These are phyloP conservation scores for Macropis europaea DNA, from an alignment of 2,888 invertebrate species.

Conservation along the genomic window DNA sequence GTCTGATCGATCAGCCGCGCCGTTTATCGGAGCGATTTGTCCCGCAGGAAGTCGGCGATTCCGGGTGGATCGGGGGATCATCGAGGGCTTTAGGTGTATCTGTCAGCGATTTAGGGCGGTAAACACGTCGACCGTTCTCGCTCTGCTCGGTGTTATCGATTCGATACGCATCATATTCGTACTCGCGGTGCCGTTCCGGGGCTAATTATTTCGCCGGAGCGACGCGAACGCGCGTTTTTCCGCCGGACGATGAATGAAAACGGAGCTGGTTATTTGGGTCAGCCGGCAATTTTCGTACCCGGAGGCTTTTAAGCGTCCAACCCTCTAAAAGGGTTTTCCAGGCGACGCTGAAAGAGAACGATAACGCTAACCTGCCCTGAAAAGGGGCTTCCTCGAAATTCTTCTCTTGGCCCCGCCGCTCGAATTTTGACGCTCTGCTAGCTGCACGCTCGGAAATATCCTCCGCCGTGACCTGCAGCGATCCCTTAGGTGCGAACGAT, in stretches of 20 bases:
- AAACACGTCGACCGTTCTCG: slow-evolving; percentile 33
- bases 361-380: slow-evolving; percentile 33
- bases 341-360: slow-evolving; percentile 5
- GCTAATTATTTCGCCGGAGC: slow-evolving; percentile 47
- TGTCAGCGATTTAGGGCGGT: slow-evolving; percentile 14
- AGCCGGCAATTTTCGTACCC: slow-evolving; percentile 58
- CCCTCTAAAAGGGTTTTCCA: slow-evolving; percentile 37
- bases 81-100: not conserved
- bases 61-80: not conserved
- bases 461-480: too few species aligned
- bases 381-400: slow-evolving; percentile 1
- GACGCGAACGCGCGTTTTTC: slow-evolving; percentile 15
- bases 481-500: too few species aligned
- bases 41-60: too few species aligned
- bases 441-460: not conserved
- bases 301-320: slow-evolving; percentile 52
- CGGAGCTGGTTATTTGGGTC: slow-evolving; percentile 55
- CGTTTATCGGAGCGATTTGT: too few species aligned
- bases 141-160: slow-evolving; percentile 50
- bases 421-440: not conserved
- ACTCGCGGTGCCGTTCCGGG: slow-evolving; percentile 26
- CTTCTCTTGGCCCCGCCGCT: not conserved
- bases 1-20: not conserved
- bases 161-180: slow-evolving; percentile 57
- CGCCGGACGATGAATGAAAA: slow-evolving; percentile 46